Evolutionary conservation across 1,140 invertebrate genomes (phyloP), one percentile per base, ranked within the genome.

Genomic region (Cydia pomonella): DNA sequence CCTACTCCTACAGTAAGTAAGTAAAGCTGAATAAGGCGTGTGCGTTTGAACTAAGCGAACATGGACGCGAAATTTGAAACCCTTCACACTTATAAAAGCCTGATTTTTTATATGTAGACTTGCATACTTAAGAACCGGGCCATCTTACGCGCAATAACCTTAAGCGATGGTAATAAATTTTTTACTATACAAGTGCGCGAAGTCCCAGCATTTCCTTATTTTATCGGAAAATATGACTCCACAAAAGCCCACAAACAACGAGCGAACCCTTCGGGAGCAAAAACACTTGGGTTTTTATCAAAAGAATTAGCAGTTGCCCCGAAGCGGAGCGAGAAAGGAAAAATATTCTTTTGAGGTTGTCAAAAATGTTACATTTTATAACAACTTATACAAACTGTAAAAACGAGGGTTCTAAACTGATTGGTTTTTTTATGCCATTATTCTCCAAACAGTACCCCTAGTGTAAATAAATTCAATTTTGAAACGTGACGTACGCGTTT

Each of bases 301-400:
- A 69, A 69, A 33, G 64, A 69, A 69, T 69, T 69, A 69, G 64
- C 64, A 33, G 27, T 66, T 21, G 64, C 16, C 64, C 64, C 33
- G 29, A 23, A 33, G 64, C 64, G 33, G 29, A n/a, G 27, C 64
- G n/a, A 38, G 9, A 66, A 29, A 23, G 18, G 62, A 63, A 53
- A 53, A 18, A 18, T 53, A 53, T 18, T 18, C 50, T 18, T 53
- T 7, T 53, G 50, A 18, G 50, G 18, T 6, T 18, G 50, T 53
- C 6, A n/a, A 53, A 53, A 53, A 53, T 53, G 6, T 53, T 16
- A 44, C 13, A 44, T 44, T 44, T 44, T 44, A 16, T 44, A 13
- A 44, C 12, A 44, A 44, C 13, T 44, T 44, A 16, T 16, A 44
- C 41, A 44, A 13, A 44, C 41, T 44, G 41, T 44, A 44, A 44